phyloP scores from a whole-genome alignment of 2,797 vertebrate species.

The Dromococcyx pavoninus region DNA sequence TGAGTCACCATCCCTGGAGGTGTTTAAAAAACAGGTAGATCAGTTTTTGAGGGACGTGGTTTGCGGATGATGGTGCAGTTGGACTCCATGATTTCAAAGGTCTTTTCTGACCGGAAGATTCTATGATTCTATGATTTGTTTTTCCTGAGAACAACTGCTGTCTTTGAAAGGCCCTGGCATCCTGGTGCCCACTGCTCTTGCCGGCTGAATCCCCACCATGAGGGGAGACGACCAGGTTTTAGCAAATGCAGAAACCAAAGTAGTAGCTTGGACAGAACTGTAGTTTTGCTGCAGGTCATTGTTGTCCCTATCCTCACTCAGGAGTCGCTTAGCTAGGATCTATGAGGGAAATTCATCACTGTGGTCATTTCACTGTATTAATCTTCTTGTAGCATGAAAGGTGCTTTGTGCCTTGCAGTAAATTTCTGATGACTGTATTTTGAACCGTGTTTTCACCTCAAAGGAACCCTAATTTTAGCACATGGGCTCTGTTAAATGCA shows the following conservation, averaged over 20 bases:
- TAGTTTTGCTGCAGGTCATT: background rate
- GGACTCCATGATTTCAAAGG: too few species aligned
- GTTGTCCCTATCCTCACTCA: background rate
- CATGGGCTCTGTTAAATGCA: too few species aligned
- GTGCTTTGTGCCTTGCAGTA: background rate
- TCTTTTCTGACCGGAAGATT: too few species aligned
- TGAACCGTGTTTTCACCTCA: background rate
- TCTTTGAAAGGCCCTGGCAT: background rate
- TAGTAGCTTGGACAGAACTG: background rate
- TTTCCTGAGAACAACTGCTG: background rate
- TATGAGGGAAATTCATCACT: background rate
- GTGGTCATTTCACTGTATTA: background rate
- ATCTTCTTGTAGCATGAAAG: background rate
- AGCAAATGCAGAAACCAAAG: background rate
- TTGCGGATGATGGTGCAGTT: too few species aligned
- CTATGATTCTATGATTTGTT: too few species aligned
- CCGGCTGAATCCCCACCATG: background rate
- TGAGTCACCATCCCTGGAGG: too few species aligned
- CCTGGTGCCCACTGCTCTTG: background rate
- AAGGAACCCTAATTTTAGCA: background rate
- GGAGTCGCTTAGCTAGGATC: background rate
- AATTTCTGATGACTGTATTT: background rate
- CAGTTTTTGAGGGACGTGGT: too few species aligned
- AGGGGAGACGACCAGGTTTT: background rate
- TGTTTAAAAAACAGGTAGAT: too few species aligned